A percentile compares a stretch with the other conserved stretches of the same genome.
phyloP scores from a whole-genome alignment of 1,140 invertebrate species.

The Heliconius congener region DNA sequence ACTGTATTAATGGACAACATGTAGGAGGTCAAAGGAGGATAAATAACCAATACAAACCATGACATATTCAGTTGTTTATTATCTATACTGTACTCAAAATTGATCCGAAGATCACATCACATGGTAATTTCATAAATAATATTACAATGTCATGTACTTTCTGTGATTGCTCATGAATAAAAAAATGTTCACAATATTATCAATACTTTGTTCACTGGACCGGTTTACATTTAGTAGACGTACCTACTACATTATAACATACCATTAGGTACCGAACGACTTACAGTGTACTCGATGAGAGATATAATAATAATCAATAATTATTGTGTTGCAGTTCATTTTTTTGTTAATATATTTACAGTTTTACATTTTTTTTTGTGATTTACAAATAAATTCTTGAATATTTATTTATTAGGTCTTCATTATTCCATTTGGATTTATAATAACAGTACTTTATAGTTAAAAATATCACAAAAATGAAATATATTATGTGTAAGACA shows the following conservation, averaged over 20 bases:
- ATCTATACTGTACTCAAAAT: slow-evolving; percentile 82
- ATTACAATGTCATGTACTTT: slow-evolving; percentile 82
- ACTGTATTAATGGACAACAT: neutral
- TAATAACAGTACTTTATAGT: slow-evolving; percentile 81
- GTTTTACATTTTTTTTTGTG: slow-evolving; percentile 82
- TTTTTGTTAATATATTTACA: slow-evolving; percentile 82
- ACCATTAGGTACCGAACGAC: slow-evolving; percentile 77
- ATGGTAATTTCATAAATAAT: slow-evolving; percentile 83
- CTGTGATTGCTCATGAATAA: slow-evolving; percentile 80
- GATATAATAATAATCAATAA: slow-evolving; percentile 69
- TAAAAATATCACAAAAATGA: slow-evolving; percentile 83
- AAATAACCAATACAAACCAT: slow-evolving; percentile 52
- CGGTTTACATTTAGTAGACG: slow-evolving; percentile 77
- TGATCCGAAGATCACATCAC: slow-evolving; percentile 82
- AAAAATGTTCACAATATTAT: slow-evolving; percentile 81
- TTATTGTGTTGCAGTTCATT: slow-evolving; percentile 79
- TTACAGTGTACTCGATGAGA: slow-evolving; percentile 79
- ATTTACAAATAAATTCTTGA: slow-evolving; percentile 82
- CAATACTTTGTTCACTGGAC: slow-evolving; percentile 80
- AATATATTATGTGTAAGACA: slow-evolving; percentile 82
- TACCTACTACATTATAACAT: slow-evolving; percentile 75
- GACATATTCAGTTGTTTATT: slow-evolving; percentile 83
- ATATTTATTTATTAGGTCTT: slow-evolving; percentile 81
- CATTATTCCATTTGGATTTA: slow-evolving; percentile 80
- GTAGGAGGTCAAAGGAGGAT: slow-evolving; percentile 31